Conservation (phyloP, 2,797 vertebrate genomes). For the Merluccius polli region DNA sequence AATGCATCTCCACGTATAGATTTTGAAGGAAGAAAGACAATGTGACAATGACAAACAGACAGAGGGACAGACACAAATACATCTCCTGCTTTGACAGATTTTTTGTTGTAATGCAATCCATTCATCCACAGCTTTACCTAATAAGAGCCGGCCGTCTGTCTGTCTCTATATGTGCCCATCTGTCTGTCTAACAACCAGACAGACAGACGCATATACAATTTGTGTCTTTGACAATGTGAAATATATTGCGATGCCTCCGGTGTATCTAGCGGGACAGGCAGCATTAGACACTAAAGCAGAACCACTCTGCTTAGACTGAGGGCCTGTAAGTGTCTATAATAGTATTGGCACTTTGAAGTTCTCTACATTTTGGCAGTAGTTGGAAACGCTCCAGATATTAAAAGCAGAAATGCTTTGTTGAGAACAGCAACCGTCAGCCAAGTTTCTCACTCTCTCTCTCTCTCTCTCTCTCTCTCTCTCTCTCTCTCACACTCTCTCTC, state of each 20-base stretch:
- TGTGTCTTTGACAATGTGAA: background rate
- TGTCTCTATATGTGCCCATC: background rate
- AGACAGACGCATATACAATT: background rate
- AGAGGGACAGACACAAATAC: background rate
- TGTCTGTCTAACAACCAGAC: background rate
- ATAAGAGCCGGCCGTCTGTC: background rate
- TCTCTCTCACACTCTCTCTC: too few relatives aligned
- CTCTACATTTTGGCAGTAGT: background rate
- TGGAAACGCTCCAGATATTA: background rate
- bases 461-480: too few relatives aligned
- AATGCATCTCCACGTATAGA: conserved; percentile 16
- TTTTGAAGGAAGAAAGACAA: background rate
- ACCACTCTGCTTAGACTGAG: background rate
- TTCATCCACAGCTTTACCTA: background rate
- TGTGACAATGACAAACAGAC: conserved; percentile 3
- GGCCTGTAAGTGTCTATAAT: background rate
- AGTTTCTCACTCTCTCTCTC: too few relatives aligned
- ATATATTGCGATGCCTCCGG: background rate
- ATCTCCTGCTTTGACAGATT: background rate
- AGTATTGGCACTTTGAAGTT: conserved; percentile 1
- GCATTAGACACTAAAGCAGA: background rate
- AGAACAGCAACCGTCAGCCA: background rate
- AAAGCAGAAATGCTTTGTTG: conserved; percentile 1
- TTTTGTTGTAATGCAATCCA: background rate
- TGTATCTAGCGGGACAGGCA: background rate